Evolutionary conservation across 2,113 vertebrate genomes (phyloP).

Genomic region (Polypterus senegalus): DNA sequence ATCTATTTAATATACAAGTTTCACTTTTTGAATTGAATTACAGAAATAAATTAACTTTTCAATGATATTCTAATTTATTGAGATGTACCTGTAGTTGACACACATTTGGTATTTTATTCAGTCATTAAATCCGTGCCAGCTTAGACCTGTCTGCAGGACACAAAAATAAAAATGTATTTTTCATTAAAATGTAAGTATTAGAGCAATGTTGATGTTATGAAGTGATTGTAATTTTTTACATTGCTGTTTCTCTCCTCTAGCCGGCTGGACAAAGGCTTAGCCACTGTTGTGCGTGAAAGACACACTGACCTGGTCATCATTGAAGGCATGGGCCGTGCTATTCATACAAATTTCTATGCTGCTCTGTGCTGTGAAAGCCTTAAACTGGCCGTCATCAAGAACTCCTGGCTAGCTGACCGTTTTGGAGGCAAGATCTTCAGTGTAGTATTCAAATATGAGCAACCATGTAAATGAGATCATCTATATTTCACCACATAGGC

Average conservation of each 20-base stretch:
- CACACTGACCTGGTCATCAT: constrained; percentile 85
- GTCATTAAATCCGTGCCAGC: no score
- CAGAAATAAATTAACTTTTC: no score
- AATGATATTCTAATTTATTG: no score
- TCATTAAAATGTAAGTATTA: no score
- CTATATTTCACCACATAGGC: no score
- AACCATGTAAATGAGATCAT: constrained; percentile 45
- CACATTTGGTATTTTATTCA: no score
- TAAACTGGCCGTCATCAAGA: constrained; percentile 92
- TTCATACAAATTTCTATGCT: constrained; percentile 92
- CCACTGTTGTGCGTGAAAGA: constrained; percentile 67
- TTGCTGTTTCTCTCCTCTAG: constrained; percentile 32
- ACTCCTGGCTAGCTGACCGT: constrained; percentile 90
- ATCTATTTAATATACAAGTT: no score
- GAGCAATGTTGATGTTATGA: no score
- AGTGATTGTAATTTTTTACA: not conserved
- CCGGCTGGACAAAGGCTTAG: constrained; percentile 83
- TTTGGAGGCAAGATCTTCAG: constrained; percentile 92
- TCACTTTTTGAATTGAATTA: no score
- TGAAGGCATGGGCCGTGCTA: constrained; percentile 93
- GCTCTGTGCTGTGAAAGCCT: constrained; percentile 81
- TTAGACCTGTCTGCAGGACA: no score
- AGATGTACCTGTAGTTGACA: no score
- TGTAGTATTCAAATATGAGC: constrained; percentile 94
- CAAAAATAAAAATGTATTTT: no score